Evolutionary conservation across 2,797 vertebrate genomes (phyloP).

Genomic region (Oceanodroma leucorhoa): DNA sequence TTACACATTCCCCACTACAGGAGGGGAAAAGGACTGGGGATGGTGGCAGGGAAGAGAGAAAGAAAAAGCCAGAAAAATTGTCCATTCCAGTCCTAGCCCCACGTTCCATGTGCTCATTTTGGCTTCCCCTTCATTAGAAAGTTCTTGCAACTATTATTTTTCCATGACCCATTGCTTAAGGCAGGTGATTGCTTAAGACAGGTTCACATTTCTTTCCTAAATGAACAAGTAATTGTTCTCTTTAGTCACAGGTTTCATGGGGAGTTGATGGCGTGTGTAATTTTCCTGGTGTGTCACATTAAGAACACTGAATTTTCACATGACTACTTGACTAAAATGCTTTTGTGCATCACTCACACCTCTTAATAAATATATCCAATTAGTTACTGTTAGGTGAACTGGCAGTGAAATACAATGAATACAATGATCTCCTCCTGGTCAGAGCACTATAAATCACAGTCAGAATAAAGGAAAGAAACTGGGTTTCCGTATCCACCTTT

Average conservation of each 20-base stretch:
- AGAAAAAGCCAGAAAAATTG: neutral
- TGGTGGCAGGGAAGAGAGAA: neutral
- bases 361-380: slow-evolving; percentile 22
- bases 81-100: neutral
- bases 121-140: neutral
- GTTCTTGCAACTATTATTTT: neutral
- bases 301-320: neutral
- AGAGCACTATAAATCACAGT: neutral
- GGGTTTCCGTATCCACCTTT: neutral
- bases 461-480: neutral
- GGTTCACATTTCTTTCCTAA: neutral
- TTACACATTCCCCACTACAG: neutral
- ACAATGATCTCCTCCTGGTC: neutral
- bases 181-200: neutral
- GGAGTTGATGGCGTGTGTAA: neutral
- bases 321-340: neutral
- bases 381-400: neutral
- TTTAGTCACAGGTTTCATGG: neutral
- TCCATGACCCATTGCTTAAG: neutral
- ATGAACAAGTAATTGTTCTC: neutral
- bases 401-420: neutral
- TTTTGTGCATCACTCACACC: neutral
- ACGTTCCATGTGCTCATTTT: neutral
- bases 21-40: neutral
- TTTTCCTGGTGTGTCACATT: slow-evolving; percentile 3